Base-by-base conservation (phyloP, 1,140 invertebrate species). In the Caerostris extrusa region DNA sequence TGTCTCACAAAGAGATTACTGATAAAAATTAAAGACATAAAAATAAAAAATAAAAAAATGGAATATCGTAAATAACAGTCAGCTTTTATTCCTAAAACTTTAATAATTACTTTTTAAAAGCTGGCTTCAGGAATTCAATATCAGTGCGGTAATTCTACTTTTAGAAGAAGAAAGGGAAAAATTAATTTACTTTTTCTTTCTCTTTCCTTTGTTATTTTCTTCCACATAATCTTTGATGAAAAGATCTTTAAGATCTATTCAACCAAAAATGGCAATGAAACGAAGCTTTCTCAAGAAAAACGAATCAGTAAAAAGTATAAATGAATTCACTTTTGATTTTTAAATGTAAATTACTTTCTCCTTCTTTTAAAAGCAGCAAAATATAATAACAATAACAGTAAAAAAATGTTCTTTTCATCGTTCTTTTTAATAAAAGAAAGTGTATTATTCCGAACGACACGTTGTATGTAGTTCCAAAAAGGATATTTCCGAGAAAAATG, bases 211-310 rank as follows among this genome's bases (percentile, higher is more conserved):
- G 34, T 71, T 77, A 50, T 77, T 77, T 77, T 50, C 10, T 5
- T 12, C 34, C 10, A 53, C 50, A 53, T 19, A 50, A 77, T 77
- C 71, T 77, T 50, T 50, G 34, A 53, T 77, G 71, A 77, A 53
- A 53, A 77, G 71, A 77, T 77, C 71, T 77, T 77, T 53, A 53
- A 77, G 34, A 50, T 77, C 71, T 77, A 50, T 77, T 77, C 71
- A 77, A 77, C 71, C 8, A 77, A 53, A 77, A 77, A 34, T 34
- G 34, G 34, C 34, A 2, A 34, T 1, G 34, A 34, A 34, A 34
- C 34, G 34, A 34, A 34, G 34, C 34, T 34, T 34, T 34, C 34
- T 34, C 34, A 34, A 34, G 34, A 34, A 34, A 34, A 34, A 34
- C 34, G 34, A 1, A 34, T 34, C 34, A 34, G 34, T 34, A 34